These are phyloP conservation scores for Watsonalla cultraria DNA, from an alignment of 2,888 invertebrate genomes.

Conservation along the genomic window DNA sequence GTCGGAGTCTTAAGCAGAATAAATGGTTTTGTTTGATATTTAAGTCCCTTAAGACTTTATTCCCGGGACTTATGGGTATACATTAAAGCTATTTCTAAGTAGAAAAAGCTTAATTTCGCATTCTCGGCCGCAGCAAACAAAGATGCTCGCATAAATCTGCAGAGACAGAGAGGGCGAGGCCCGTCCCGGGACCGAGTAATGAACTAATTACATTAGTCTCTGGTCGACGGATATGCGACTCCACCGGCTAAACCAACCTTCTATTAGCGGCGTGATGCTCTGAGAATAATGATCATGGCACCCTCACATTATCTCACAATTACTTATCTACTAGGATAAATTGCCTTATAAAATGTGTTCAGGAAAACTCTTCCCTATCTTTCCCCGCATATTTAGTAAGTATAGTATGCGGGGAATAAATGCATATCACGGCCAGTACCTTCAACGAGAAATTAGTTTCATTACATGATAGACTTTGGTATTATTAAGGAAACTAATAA, in stretches of 20 bases:
- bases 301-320: slow-evolving; percentile 29
- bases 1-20: slow-evolving; percentile 9
- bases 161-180: slow-evolving; percentile 49
- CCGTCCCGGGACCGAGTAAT: slow-evolving; percentile 63
- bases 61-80: slow-evolving; percentile 31
- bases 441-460: too few relatives aligned
- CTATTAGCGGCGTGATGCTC: slow-evolving; percentile 46
- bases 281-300: slow-evolving; percentile 40
- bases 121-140: slow-evolving; percentile 51
- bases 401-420: too few relatives aligned
- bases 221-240: slow-evolving; percentile 47
- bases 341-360: background rate
- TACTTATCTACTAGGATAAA: slow-evolving; percentile 16
- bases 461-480: too few relatives aligned
- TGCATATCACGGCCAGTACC: too few relatives aligned
- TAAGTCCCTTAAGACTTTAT: slow-evolving; percentile 29
- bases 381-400: too few relatives aligned
- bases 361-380: too few relatives aligned
- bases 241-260: slow-evolving; percentile 48
- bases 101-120: slow-evolving; percentile 46
- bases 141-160: slow-evolving; percentile 58
- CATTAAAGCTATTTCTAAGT: slow-evolving; percentile 39
- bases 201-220: slow-evolving; percentile 73
- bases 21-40: slow-evolving; percentile 22
- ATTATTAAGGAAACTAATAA: too few relatives aligned